Evolutionary conservation across 2,113 vertebrate species (phyloP).

Genomic region (Hucho hucho): DNA sequence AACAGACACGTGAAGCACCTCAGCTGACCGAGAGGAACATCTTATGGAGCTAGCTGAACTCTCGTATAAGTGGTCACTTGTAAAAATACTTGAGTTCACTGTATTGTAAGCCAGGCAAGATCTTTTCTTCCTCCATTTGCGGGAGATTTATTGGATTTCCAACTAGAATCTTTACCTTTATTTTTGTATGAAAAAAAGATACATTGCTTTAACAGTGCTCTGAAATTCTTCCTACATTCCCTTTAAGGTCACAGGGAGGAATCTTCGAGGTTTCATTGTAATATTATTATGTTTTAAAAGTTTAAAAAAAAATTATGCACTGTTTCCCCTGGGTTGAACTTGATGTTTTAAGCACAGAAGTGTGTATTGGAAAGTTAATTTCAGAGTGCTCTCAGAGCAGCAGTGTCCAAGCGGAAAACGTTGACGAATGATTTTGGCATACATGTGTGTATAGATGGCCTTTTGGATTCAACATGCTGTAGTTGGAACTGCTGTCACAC

Average conservation of each 20-base stretch:
- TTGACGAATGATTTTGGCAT: slow-evolving; percentile 6
- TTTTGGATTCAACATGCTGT: background rate
- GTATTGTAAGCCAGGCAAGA: slow-evolving; percentile 44
- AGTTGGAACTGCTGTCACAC: background rate
- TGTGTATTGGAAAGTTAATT: slow-evolving; percentile 18
- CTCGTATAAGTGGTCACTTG: slow-evolving; percentile 55
- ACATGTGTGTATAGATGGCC: background rate
- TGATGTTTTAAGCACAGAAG: slow-evolving; percentile 14
- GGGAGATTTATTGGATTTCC: slow-evolving; percentile 66
- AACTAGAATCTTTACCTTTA: slow-evolving; percentile 45
- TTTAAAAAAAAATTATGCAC: slow-evolving; percentile 42
- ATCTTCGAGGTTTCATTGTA: slow-evolving; percentile 38
- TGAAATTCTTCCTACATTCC: slow-evolving; percentile 59
- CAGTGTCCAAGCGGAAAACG: slow-evolving; percentile 14
- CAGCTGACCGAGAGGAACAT: slow-evolving; percentile 29
- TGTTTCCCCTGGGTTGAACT: slow-evolving; percentile 39
- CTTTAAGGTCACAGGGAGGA: slow-evolving; percentile 37
- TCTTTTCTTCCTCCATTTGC: slow-evolving; percentile 45
- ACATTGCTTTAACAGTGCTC: slow-evolving; percentile 44
- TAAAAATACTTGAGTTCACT: slow-evolving; percentile 52
- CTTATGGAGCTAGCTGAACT: slow-evolving; percentile 47
- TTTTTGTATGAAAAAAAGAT: too few species aligned
- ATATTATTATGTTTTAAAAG: slow-evolving; percentile 44
- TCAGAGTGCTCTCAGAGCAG: background rate
- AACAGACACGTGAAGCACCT: slow-evolving; percentile 30